Evolutionary conservation across 2,888 invertebrate species (phyloP), one percentile per base, ranked within the genome.

Genomic region (Cosmorhoe ocellata): DNA sequence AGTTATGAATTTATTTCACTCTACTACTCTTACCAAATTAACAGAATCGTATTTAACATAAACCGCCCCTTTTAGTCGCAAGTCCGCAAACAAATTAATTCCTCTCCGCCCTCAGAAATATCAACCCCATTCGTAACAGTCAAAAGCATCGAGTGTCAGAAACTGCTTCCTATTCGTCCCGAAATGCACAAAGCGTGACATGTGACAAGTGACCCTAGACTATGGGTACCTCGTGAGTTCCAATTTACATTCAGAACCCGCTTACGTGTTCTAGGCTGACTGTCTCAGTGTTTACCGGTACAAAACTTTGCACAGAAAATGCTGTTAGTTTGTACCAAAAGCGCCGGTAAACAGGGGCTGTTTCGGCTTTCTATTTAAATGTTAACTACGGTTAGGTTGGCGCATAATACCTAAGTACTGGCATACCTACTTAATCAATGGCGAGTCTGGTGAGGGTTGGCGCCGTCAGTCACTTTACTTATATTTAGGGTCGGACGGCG

Each of bases 181-280:
- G 39, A 36, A 55, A 44, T 53, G 43, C 48, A 52, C 55, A 49
- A 56, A 58, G 55, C 49, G 40, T 46, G 51, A 47, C 50, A 50
- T 26, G 31, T 54, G 54, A 57, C 43, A 51, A 50, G 56, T 59
- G 52, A 46, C 41, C 27, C 28, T 39, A 28, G 34, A 32, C 18
- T 30, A 46, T 39, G 26, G n/a, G n/a, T 38, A 38, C 38, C 31
- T 30, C 37, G 37, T 42, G n/a, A 11, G 24, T 14, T 11, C 11
- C 10, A 8, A 38, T 26, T 9, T 39, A 33, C n/a, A 13, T 6
- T 24, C 1, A 24, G 24, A 7, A 24, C 24, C 18, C 24, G 24
- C 18, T 18, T 18, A 18, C 18, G n/a, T 18, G 30, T 11, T 27
- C 14, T 9, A 33, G 9, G 12, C 26, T 13, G 30, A 30, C 30